Conservation (phyloP, 2,113 vertebrate genomes). For the Eptesicus fuscus region DNA sequence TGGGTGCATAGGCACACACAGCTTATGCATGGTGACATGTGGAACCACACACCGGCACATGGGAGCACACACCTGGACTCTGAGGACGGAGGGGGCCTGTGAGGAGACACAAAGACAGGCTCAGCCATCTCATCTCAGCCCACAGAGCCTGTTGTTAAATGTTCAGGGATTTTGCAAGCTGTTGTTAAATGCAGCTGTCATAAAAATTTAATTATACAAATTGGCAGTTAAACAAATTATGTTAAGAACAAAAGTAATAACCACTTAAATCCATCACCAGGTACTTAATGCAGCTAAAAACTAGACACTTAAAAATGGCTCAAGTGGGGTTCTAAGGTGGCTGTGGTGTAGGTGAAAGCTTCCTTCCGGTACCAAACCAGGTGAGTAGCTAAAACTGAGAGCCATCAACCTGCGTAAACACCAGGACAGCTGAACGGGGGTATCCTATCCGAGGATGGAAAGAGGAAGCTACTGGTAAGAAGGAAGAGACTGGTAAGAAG, state of each 20-base stretch:
- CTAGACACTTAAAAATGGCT: neutral
- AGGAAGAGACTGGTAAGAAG: no score
- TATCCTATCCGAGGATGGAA: no score
- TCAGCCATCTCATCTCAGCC: rapidly evolving
- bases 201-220: neutral
- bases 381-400: no score
- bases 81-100: neutral
- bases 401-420: no score
- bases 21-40: rapidly evolving
- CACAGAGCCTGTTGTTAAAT: neutral
- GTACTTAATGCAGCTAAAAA: neutral
- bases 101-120: neutral
- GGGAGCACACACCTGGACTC: rapidly evolving
- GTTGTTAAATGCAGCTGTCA: neutral
- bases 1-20: no score
- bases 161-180: rapidly evolving
- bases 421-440: no score
- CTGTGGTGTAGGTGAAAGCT: no score
- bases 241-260: neutral
- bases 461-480: no score
- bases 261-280: neutral
- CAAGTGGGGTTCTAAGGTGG: no score
- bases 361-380: no score
- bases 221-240: neutral
- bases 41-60: rapidly evolving